Evolutionary conservation across 2,888 invertebrate species (phyloP).

Genomic region (Synanthedon tipuliformis): DNA sequence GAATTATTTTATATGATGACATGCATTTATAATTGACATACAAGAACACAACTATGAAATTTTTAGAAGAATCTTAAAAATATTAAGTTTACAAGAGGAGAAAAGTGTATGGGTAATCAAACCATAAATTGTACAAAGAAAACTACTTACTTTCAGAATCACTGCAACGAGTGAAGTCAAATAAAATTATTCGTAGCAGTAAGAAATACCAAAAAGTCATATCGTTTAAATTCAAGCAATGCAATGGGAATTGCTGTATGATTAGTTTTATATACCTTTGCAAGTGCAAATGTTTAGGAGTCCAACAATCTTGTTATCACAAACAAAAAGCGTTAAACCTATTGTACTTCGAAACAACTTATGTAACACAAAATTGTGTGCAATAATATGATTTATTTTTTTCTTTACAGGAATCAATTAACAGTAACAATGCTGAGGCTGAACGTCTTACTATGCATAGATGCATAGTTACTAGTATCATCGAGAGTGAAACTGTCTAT

Average conservation of each 20-base stretch:
- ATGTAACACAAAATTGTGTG: background rate
- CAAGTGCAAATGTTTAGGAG: background rate
- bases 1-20: background rate
- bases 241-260: background rate
- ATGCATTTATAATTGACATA: too few relatives aligned
- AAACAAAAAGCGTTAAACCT: background rate
- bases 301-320: constrained; percentile 1
- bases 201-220: background rate
- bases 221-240: background rate
- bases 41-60: too few relatives aligned
- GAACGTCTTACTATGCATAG: constrained; percentile 88
- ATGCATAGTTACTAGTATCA: constrained; percentile 88
- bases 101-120: too few relatives aligned
- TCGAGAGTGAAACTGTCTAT: constrained; percentile 91
- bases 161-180: constrained; percentile 1
- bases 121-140: background rate
- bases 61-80: too few relatives aligned
- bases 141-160: background rate
- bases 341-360: background rate
- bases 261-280: background rate
- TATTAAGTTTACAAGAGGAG: too few relatives aligned
- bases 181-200: background rate
- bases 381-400: constrained; percentile 1
- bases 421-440: constrained; percentile 75
- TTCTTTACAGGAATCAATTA: constrained; percentile 46